phyloP scores from a whole-genome alignment of 1,140 invertebrate genomes.

The Papilio glaucus region DNA sequence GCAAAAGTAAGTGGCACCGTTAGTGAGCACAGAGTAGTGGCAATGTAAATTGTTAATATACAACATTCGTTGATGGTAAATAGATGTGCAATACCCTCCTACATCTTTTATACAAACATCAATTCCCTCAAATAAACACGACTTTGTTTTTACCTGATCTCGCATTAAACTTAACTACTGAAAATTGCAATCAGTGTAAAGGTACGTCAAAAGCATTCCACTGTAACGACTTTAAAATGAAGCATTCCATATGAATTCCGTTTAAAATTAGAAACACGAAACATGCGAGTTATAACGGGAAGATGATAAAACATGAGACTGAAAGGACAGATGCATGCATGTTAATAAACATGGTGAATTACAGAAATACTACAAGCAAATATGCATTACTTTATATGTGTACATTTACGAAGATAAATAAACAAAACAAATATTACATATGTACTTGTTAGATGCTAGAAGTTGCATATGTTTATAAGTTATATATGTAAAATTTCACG shows the following conservation, averaged over 20 bases:
- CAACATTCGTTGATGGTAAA: no score
- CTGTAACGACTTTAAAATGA: conserved; percentile 2
- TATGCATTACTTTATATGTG: conserved; percentile 11
- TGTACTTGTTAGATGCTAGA: neutral
- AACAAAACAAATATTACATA: neutral
- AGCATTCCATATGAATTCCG: neutral
- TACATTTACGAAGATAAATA: conserved; percentile 15
- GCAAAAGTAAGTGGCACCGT: no score
- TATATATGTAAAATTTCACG: neutral
- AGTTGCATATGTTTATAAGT: neutral
- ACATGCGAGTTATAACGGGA: conserved; percentile 4
- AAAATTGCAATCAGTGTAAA: conserved; percentile 16
- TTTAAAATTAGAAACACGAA: conserved; percentile 18
- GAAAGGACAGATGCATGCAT: conserved; percentile 6
- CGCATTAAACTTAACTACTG: neutral
- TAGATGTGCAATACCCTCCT: no score
- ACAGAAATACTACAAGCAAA: conserved; percentile 21
- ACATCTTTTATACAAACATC: no score
- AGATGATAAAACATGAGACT: neutral
- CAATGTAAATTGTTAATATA: no score
- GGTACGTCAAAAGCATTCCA: conserved; percentile 6
- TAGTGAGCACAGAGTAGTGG: no score
- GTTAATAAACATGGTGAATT: conserved; percentile 8
- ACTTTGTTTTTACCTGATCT: neutral
- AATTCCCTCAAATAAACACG: neutral